Evolutionary conservation across 2,797 vertebrate species (phyloP), one percentile per base, ranked within the genome.

Genomic region (Micrastur ruficollis): DNA sequence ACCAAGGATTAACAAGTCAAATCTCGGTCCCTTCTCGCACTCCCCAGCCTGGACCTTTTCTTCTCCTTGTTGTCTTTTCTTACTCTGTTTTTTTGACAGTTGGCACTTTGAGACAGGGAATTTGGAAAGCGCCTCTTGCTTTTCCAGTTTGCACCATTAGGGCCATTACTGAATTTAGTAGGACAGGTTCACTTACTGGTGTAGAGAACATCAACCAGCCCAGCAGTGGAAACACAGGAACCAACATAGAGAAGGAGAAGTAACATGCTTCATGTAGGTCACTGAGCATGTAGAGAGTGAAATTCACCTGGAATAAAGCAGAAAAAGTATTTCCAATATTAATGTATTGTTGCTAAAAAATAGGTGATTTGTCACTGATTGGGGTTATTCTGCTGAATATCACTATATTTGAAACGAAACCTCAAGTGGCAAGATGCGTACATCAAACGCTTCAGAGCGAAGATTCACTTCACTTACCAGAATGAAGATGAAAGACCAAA

Each of bases 401-500:
- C 11, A 13, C 20, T 1, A 10, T 6, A 19, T 40, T 26, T 66
- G 25, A 81, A 81, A 62, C 1, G 22, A 72, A 81, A 23, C 19
- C 40, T 79, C 49, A 8, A 16, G 32, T 15, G 52, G 47, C 14
- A 29, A 53, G 29, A n/a, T 3, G 50, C 8, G 18, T 7, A 46
- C 79, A 63, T 32, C 59, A 47, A 62, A 66, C 4, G 6, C 10
- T 42, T 26, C 31, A 46, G 42, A 58, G 34, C 1, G 25, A n/a
- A 86, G 46, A 12, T 20, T 52, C 61, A 22, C 52, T 68, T 46
- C 74, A 95, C 99, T 99, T 96, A 99, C 99, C 95, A 98, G 88
- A 90, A 98, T 98, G 89, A 98, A 99, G 86, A 98, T 86, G n/a
- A 99, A 98, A 1, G 99, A 98, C 98, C 99, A 99, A 96, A 99